Base-by-base conservation (phyloP, 2,797 vertebrate genomes). In the Hozukius guyotensis region DNA sequence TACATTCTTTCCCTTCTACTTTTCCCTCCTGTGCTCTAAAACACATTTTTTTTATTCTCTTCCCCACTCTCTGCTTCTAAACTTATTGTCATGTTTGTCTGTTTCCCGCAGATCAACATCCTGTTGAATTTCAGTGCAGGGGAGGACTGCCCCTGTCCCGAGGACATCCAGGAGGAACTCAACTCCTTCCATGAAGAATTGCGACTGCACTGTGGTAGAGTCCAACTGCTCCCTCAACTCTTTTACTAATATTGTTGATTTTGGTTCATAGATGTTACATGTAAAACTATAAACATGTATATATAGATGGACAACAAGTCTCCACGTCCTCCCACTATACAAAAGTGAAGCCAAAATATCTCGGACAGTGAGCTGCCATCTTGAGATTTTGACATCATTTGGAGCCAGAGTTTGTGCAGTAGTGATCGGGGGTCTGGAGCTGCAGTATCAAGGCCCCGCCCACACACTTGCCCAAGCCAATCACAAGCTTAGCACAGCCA, bases 131-230 rank as follows among this genome's bases (percentile, higher is more conserved):
- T 99, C 93, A 97, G 96, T 87, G 92, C 97, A 73, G 97, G 98
- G 80, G 98, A 99, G 27, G 97, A 99, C 84, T 99, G 98, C 69
- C 98, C 99, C 5, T 99, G 99, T 86, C 99, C 99, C 5, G 96
- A 97, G 14, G 98, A 99, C 56, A 97, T 98, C 91, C 97, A 97
- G 10, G 97, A 98, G 4, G 97, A 99, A n/a, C 94, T 99, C 4
- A 97, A 95, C 14, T 93, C 91, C 63, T 99, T 99, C 94, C 99
- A 99, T 4, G 97, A 98, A 89, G 98, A 99, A 78, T 93, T 99
- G 82, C 95, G 98, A 55, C 93, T 97, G 87, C 99, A 99, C 82
- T 99, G 98, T 85, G 98, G 99, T 99, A 95, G 88, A 78, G 71
- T 87, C 64, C 34, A 14, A 24, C 72, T 59, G 27, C 83, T 79